phyloP scores from a whole-genome alignment of 2,797 vertebrate genomes.

The Poeciliopsis infans region DNA sequence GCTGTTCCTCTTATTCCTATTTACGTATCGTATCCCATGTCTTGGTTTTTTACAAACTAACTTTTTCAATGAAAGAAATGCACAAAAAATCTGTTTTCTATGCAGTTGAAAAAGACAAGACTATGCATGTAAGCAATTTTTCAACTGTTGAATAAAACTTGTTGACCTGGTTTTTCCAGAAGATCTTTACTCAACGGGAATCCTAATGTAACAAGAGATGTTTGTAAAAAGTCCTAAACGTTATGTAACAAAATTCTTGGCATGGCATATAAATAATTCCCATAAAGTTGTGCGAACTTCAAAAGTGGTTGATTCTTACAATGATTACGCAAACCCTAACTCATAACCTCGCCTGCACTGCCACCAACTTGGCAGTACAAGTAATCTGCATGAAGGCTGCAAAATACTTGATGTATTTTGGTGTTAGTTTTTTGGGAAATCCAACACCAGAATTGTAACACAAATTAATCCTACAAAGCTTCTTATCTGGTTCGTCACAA shows the following conservation, averaged over 20 bases:
- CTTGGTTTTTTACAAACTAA: neutral
- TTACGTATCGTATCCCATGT: neutral
- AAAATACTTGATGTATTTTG: neutral
- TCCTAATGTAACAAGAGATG: neutral
- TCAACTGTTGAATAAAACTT: neutral
- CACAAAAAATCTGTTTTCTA: neutral
- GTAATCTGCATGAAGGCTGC: neutral
- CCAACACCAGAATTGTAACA: neutral
- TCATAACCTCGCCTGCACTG: neutral
- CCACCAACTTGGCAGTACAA: neutral
- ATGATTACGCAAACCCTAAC: neutral
- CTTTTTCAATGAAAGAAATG: neutral
- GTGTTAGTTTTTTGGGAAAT: neutral
- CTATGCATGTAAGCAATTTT: neutral
- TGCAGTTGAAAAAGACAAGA: neutral
- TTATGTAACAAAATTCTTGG: neutral
- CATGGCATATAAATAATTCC: neutral
- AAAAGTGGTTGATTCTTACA: neutral
- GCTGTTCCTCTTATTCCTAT: neutral
- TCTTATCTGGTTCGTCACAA: neutral
- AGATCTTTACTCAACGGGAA: neutral
- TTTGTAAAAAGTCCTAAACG: neutral
- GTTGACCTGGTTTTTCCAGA: neutral
- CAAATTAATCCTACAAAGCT: neutral
- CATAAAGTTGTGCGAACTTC: neutral